phyloP scores from a whole-genome alignment of 2,888 invertebrate species.

The Epinotia nisella region DNA sequence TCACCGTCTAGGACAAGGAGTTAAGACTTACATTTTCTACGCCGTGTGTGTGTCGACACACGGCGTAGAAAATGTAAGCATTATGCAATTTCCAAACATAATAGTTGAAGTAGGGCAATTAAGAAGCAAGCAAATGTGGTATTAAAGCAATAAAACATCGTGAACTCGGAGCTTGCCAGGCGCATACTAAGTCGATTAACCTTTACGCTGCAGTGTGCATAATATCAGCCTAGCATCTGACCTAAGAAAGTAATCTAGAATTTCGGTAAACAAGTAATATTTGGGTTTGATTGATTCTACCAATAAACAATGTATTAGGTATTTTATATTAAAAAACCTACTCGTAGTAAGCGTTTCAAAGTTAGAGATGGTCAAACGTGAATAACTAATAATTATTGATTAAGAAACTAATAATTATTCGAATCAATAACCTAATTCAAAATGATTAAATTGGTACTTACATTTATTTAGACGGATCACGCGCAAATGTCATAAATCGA shows the following conservation, averaged over 20 bases:
- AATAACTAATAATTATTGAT: too few species aligned
- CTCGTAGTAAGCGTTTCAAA: not conserved
- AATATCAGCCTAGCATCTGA: not conserved
- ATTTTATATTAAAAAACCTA: not conserved
- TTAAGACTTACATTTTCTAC: too few species aligned
- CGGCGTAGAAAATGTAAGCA: too few species aligned
- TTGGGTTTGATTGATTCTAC: not conserved
- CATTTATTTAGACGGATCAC: not conserved
- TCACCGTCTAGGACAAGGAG: too few species aligned
- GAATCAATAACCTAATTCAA: not conserved
- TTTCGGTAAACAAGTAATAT: not conserved
- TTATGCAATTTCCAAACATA: conserved; percentile 12
- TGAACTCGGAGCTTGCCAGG: conserved; percentile 32
- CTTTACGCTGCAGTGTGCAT: conserved; percentile 43
- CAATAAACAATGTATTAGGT: not conserved
- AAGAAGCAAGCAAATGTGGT: conserved; percentile 42
- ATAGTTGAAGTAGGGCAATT: conserved; percentile 39
- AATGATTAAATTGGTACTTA: not conserved
- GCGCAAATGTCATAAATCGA: not conserved
- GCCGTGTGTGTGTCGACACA: too few species aligned
- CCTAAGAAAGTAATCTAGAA: not conserved
- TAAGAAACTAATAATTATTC: not conserved
- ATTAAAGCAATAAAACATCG: conserved; percentile 42
- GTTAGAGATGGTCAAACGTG: not conserved
- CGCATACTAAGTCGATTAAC: conserved; percentile 49